A percentile compares a stretch with the other conserved stretches of the same genome.
phyloP scores from a whole-genome alignment of 2,113 vertebrate genomes.

The Bufo gargarizans region DNA sequence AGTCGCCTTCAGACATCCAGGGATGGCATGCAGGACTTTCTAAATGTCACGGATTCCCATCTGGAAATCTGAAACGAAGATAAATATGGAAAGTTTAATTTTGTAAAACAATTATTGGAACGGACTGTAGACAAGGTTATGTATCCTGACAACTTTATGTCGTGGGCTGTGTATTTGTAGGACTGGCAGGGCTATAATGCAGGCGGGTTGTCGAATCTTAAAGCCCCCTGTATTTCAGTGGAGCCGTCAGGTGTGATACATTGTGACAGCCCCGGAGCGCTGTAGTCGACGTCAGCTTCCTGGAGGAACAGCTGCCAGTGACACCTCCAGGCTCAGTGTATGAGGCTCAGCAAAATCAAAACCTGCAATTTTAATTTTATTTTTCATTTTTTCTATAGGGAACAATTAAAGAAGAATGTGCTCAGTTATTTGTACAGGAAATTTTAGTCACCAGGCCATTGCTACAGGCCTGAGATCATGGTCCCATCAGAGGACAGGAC shows the following conservation, averaged over 20 bases:
- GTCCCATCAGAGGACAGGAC: too few species aligned
- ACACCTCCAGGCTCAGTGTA: neutral
- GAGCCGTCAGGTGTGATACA: neutral
- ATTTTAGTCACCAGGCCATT: too few species aligned
- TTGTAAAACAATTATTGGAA: conserved; percentile 29
- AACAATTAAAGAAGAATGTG: too few species aligned
- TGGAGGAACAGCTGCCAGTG: neutral
- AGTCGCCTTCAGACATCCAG: conserved; percentile 12
- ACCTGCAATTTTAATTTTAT: neutral
- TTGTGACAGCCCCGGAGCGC: neutral
- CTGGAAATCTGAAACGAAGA: conserved; percentile 17
- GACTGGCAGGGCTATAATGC: neutral
- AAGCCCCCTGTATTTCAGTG: neutral
- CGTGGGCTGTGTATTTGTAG: neutral
- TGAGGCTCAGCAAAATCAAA: neutral
- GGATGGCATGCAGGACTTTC: conserved; percentile 1
- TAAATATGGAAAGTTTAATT: conserved; percentile 29
- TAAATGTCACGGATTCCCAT: conserved; percentile 33
- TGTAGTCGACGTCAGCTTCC: neutral
- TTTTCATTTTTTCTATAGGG: too few species aligned
- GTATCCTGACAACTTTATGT: neutral
- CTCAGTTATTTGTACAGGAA: too few species aligned
- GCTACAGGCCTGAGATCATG: too few species aligned
- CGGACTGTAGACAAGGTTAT: conserved; percentile 22
- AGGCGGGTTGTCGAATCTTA: neutral